Evolutionary conservation across 2,113 vertebrate genomes (phyloP), one percentile per base, ranked within the genome.

Genomic region (Bubalus kerabau): DNA sequence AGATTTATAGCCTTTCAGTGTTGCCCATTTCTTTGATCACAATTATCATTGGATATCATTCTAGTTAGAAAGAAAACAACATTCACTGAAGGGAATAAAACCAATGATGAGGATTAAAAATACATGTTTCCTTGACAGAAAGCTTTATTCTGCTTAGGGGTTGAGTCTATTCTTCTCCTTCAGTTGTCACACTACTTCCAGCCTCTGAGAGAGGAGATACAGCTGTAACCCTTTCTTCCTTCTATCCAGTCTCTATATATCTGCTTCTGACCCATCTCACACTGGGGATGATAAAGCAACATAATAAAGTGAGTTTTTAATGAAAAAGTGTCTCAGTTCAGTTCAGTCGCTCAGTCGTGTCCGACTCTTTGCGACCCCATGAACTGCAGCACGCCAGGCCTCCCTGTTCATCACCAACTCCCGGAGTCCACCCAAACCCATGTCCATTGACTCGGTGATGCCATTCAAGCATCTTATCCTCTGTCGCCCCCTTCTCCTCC

Each of bases 341-440:
- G 28, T 32, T 62, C 60, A 62, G 14, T 62, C 3, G 0, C 30
- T 62, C 60, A 62, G 60, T 3, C 0, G 3, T 62, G 60, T 62
- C 60, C 0, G 0, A 32, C 14, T 62, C 60, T 62, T 32, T 32
- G 14, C 0, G 0, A 62, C 30, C 30, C 60, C 60, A 7, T 32
- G 30, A 16, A 16, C 6, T 0, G 14, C 30, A 32, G 60, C 14
- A 62, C 1, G 3, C 30, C 30, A 62, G 14, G 30, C 28, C 30
- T 62, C 60, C 60, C 60, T 62, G 30, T 32, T 30, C 60, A 32
- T 62, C 60, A 62, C 60, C 30, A 32, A 32, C 30, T 32, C 60
- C 30, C 1, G 0, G 30, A 32, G 30, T 32, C 6, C 6, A 32
- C 60, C 6, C 60, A 30, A 62, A 30, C 28, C 6, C 60, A 7